Conservation (phyloP, 2,113 vertebrate genomes). For the Ailuropoda melanoleuca region DNA sequence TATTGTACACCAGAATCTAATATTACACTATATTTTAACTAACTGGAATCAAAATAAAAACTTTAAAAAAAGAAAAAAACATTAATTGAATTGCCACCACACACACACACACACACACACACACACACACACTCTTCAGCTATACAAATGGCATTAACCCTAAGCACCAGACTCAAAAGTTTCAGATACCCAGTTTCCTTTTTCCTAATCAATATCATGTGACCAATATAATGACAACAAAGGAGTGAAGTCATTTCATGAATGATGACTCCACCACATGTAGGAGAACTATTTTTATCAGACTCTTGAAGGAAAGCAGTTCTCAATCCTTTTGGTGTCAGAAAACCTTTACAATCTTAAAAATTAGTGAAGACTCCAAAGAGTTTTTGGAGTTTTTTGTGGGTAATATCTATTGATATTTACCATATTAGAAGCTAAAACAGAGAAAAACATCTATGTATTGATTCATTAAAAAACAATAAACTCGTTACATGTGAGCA, state of each 20-base stretch:
- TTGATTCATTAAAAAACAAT: not conserved
- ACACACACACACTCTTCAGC: not conserved
- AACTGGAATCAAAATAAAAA: not conserved
- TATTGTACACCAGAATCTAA: not conserved
- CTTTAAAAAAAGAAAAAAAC: not conserved
- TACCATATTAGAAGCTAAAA: not conserved
- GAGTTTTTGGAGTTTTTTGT: not conserved
- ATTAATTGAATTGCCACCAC: not conserved
- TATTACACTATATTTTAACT: not conserved
- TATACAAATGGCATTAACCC: not conserved
- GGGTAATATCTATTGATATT: not conserved
- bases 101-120: not conserved
- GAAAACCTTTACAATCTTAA: not conserved
- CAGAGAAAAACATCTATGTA: not conserved
- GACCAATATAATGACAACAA: not conserved
- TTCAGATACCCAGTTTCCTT: not conserved
- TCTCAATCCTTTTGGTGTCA: slow-evolving; percentile 6
- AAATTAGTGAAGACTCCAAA: not conserved
- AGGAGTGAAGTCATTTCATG: not conserved
- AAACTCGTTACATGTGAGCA: not conserved
- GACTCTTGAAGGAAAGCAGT: not conserved
- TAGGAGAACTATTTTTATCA: not conserved
- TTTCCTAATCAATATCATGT: not conserved
- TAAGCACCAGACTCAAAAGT: not conserved
- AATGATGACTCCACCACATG: not conserved